Percentiles rank a stretch among this genome's conserved stretches.
These are phyloP conservation scores for Julus scanicus DNA, from an alignment of 2,888 invertebrate species.

Conservation along the genomic window DNA sequence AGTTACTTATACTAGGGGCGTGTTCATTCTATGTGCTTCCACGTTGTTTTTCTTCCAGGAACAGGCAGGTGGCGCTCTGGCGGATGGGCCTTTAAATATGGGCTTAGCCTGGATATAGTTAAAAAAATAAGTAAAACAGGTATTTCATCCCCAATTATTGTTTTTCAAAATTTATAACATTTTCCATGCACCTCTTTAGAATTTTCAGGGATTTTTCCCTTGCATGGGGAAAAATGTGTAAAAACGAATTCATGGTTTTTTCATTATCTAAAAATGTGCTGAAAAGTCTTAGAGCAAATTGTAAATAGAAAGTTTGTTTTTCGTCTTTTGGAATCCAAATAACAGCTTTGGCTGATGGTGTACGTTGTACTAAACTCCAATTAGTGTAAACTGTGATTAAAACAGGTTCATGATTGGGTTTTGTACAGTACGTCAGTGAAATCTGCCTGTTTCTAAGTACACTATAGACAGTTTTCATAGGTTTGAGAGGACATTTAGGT, in stretches of 20 bases:
- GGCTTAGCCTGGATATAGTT: not conserved
- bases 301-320: not conserved
- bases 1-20: slow-evolving; percentile 11
- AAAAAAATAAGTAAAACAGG: not conserved
- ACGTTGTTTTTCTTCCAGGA: slow-evolving; percentile 16
- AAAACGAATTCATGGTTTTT: no score
- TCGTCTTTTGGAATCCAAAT: no score
- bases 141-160: not conserved
- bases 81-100: not conserved
- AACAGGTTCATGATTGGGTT: not conserved
- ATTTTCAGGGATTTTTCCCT: no score
- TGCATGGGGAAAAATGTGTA: no score
- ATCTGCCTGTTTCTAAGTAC: no score
- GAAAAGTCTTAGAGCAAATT: not conserved
- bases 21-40: slow-evolving; percentile 39
- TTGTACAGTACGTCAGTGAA: no score
- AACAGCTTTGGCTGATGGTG: not conserved
- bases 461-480: no score
- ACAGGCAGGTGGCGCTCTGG: not conserved
- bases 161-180: not conserved
- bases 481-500: no score
- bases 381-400: not conserved
- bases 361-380: not conserved
- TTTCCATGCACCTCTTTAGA: not conserved
- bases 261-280: no score